Percentiles rank a stretch among this genome's conserved stretches.
Conservation (phyloP, 2,113 vertebrate genomes). For the Ictidomys tridecemlineatus region DNA sequence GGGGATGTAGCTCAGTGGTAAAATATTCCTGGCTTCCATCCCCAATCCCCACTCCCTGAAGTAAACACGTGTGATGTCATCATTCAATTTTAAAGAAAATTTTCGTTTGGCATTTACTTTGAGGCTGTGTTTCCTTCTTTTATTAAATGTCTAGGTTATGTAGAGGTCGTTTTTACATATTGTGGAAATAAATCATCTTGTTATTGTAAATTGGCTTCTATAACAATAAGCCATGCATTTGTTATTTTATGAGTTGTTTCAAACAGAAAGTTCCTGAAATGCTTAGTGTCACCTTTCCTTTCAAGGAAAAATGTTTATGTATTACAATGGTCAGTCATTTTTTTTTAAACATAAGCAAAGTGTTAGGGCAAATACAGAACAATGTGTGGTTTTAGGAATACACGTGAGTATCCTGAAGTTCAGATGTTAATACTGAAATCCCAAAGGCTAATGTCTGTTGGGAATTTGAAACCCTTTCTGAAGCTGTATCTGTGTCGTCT, state of each 20-base stretch:
- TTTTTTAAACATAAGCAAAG: not conserved
- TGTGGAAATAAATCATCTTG: not conserved
- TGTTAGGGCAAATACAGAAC: slow-evolving; percentile 1
- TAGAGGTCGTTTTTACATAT: not conserved
- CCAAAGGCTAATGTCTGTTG: not conserved
- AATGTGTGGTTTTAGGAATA: not conserved
- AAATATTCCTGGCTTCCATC: no score
- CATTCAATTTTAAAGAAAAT: not conserved
- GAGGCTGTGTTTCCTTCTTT: not conserved
- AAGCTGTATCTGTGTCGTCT: not conserved
- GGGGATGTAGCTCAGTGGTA: no score
- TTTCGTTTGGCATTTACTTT: slow-evolving; percentile 22
- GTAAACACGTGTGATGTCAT: not conserved
- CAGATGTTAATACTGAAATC: not conserved
- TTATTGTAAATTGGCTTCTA: not conserved
- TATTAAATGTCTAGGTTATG: not conserved
- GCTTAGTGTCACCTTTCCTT: not conserved
- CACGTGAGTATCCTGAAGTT: not conserved
- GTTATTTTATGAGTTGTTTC: not conserved
- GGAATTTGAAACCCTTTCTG: not conserved
- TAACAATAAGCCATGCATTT: slow-evolving; percentile 30
- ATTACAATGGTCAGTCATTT: not conserved
- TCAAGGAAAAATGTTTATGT: slow-evolving; percentile 27
- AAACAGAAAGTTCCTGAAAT: slow-evolving; percentile 16
- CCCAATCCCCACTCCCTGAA: no score